Evolutionary conservation across 2,888 invertebrate species (phyloP).

Genomic region (Phaonia tiefii): DNA sequence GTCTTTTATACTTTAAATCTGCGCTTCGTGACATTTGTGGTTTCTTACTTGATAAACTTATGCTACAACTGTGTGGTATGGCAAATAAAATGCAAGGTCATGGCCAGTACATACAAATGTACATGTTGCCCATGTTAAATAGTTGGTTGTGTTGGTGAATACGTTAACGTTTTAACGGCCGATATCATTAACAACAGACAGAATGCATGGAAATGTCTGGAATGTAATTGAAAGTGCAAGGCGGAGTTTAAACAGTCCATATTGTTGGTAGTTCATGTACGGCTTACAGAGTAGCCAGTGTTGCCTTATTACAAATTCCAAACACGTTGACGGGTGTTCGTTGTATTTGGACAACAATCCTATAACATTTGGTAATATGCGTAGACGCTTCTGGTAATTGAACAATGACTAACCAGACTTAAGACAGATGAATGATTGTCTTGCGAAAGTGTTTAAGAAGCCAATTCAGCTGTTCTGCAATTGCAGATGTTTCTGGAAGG

Average conservation of each 20-base stretch:
- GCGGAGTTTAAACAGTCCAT: constrained; percentile 50
- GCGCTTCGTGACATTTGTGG: background rate
- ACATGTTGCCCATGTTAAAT: background rate
- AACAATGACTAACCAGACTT: too few relatives aligned
- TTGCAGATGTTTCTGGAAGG: too few relatives aligned
- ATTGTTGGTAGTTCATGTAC: background rate
- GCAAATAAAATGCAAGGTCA: background rate
- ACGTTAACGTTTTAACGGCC: constrained; percentile 4
- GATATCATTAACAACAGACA: background rate
- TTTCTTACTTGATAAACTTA: too few relatives aligned
- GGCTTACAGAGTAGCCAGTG: too few relatives aligned
- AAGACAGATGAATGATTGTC: background rate
- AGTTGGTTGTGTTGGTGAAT: constrained; percentile 25
- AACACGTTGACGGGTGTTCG: background rate
- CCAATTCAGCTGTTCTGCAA: too few relatives aligned
- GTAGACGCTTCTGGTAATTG: background rate
- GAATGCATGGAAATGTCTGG: constrained; percentile 7
- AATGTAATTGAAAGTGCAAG: constrained; percentile 16
- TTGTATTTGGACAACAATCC: background rate
- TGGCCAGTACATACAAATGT: background rate
- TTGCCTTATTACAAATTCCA: too few relatives aligned
- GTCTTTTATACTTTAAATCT: constrained; percentile 21
- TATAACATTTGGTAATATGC: too few relatives aligned
- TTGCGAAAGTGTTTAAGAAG: background rate
- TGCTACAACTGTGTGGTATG: background rate